Percentiles rank a stretch among this genome's conserved stretches.
These are phyloP conservation scores for Nycticebus coucang DNA, from an alignment of 2,113 vertebrate genomes.

Conservation along the genomic window DNA sequence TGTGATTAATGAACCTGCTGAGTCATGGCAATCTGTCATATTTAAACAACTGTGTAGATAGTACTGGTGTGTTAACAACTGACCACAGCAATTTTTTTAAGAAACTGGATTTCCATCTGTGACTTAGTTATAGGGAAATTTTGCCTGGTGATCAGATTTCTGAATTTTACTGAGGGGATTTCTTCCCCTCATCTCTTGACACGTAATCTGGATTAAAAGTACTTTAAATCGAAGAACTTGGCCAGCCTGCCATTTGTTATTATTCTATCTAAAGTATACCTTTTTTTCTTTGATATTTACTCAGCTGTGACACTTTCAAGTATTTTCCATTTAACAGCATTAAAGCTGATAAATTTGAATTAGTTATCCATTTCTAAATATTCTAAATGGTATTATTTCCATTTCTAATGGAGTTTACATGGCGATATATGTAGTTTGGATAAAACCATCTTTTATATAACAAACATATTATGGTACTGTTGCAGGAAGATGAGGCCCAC, in stretches of 20 bases:
- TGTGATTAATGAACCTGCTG: slow-evolving; percentile 60
- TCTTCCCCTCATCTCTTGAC: slow-evolving; percentile 56
- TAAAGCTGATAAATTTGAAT: slow-evolving; percentile 54
- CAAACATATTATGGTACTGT: neutral
- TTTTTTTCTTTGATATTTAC: slow-evolving; percentile 66
- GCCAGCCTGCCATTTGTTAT: neutral
- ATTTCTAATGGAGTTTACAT: slow-evolving; percentile 51
- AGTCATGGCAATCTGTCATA: slow-evolving; percentile 35
- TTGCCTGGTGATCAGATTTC: slow-evolving; percentile 54
- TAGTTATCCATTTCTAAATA: neutral
- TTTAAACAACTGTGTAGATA: slow-evolving; percentile 76
- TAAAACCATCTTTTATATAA: neutral
- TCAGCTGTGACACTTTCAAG: slow-evolving; percentile 69
- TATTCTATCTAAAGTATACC: neutral
- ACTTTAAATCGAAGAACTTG: slow-evolving; percentile 18
- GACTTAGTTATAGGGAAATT: slow-evolving; percentile 25
- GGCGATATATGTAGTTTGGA: neutral
- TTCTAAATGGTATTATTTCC: slow-evolving; percentile 15
- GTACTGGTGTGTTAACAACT: neutral
- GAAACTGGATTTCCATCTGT: slow-evolving; percentile 5
- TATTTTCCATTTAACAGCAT: slow-evolving; percentile 51
- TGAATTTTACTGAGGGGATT: slow-evolving; percentile 56
- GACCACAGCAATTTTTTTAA: neutral
- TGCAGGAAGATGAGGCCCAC: too few species aligned
- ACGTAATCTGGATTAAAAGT: slow-evolving; percentile 54